Conservation (phyloP, 53 echinoderm and acorn worm species). For the Paracentrotus lividus region DNA sequence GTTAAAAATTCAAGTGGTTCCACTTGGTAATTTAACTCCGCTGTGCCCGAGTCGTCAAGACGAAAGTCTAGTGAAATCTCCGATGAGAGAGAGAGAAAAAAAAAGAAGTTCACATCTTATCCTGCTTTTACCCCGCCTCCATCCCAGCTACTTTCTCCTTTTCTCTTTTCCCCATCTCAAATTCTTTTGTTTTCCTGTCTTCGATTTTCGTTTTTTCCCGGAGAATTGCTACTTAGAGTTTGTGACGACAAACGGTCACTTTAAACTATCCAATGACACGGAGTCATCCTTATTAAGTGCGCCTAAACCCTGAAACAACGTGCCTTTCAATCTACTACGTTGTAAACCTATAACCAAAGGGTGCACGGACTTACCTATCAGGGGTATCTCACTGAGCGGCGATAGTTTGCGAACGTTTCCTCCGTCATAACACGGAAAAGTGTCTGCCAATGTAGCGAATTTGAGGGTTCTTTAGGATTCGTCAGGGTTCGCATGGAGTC, state of each 20-base stretch:
- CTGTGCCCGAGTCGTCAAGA: slow-evolving; percentile 20
- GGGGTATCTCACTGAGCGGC: too few species aligned
- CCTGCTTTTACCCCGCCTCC: background rate
- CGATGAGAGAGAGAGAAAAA: slow-evolving; percentile 25
- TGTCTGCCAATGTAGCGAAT: too few species aligned
- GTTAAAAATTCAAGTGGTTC: slow-evolving; percentile 64
- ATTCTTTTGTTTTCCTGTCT: slow-evolving; percentile 24
- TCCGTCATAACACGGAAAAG: too few species aligned
- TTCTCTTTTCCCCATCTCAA: slow-evolving; percentile 7
- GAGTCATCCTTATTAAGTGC: slow-evolving; percentile 23
- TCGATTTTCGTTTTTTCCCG: background rate
- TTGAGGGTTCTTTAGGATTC: too few species aligned
- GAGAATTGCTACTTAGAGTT: slow-evolving; percentile 12
- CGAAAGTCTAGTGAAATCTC: background rate
- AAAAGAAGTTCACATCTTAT: slow-evolving; percentile 48
- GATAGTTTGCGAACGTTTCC: too few species aligned
- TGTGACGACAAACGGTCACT: slow-evolving; percentile 30
- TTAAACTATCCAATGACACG: slow-evolving; percentile 21
- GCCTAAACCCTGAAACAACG: slow-evolving; percentile 5
- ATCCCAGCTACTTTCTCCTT: background rate
- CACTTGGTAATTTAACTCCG: slow-evolving; percentile 62
- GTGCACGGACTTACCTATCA: background rate
- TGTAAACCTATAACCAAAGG: background rate
- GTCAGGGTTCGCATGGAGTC: too few species aligned
- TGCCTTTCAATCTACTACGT: background rate